Base-by-base conservation (phyloP, 2,113 vertebrate species). In the Tupaia chinensis region DNA sequence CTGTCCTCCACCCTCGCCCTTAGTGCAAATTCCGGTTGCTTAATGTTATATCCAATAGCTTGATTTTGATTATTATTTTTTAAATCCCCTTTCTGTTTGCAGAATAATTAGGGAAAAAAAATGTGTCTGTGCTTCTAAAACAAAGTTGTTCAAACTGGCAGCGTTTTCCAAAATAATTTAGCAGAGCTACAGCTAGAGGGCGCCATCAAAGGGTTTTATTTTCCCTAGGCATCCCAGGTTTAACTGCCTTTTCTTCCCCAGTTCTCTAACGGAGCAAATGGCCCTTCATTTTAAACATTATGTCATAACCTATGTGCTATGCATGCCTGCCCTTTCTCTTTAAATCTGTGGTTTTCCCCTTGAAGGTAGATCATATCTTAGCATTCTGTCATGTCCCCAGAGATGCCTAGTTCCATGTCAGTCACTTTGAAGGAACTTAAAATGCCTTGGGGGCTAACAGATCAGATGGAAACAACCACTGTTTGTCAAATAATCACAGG, bases 151-250 rank as follows among this genome's bases (percentile, higher is more conserved):
- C 78, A 89, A 82, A 89, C 82, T 91, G 95, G 96, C 72, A 19
- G 15, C 13, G 81, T 77, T 54, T 89, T 25, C 54, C 23, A 9
- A 32, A 0, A 5, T 60, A 20, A 76, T 63, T 77, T 44, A 69
- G 63, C 58, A 80, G 80, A 78, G 25, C 29, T 19, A 32, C 80
- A 53, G 72, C 87, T 80, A 96, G 87, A 95, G 94, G 94, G 91
- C 53, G 1, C 87, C 44, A 10, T 7, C 0, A 1, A 72, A 56
- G 87, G 80, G 1, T 9, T 3, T 0, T 8, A 7, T 3, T 69
- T 85, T 27, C 9, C 72, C 58, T 9, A 25, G 4, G 7, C 12
- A 6, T 61, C 44, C 74, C n/a, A 12, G 29, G 19, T 76, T 5
- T 53, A 69, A 17, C 7, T 86, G 65, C 11, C n/a, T 81, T 32